Evolutionary conservation across 2,797 vertebrate genomes (phyloP).

Genomic region (Chanos chanos): DNA sequence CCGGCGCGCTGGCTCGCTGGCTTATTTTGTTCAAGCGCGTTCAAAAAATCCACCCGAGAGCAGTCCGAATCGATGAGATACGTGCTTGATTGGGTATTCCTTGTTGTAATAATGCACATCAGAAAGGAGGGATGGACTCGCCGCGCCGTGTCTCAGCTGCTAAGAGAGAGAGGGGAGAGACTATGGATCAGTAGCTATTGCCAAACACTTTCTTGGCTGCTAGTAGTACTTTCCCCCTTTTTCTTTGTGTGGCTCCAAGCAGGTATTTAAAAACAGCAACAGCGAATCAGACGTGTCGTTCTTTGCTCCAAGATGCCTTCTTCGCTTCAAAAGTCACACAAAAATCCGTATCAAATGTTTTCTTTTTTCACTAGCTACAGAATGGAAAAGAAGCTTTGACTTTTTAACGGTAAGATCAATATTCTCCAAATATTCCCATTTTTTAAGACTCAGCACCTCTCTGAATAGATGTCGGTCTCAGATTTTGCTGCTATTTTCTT

Average conservation of each 20-base stretch:
- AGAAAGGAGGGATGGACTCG: slow-evolving; percentile 75
- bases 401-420: slow-evolving; percentile 70
- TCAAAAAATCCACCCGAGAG: slow-evolving; percentile 67
- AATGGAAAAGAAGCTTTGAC: slow-evolving; percentile 58
- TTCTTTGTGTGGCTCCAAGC: slow-evolving; percentile 63
- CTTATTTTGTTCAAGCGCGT: slow-evolving; percentile 69
- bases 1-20: slow-evolving; percentile 62
- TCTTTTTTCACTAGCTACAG: slow-evolving; percentile 59
- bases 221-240: slow-evolving; percentile 61
- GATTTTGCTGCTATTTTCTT: slow-evolving; percentile 20
- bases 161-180: too few relatives aligned
- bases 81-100: slow-evolving; percentile 92
- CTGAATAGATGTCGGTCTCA: slow-evolving; percentile 60
- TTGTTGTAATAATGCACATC: slow-evolving; percentile 83
- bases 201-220: slow-evolving; percentile 75
- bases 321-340: slow-evolving; percentile 53
- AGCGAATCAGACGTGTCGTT: slow-evolving; percentile 64
- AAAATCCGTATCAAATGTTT: slow-evolving; percentile 55
- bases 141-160: slow-evolving; percentile 67
- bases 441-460: slow-evolving; percentile 57
- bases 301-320: slow-evolving; percentile 52
- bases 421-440: slow-evolving; percentile 61
- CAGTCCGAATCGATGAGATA: slow-evolving; percentile 85
- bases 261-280: slow-evolving; percentile 71
- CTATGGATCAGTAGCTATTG: slow-evolving; percentile 69